These are phyloP conservation scores for Laspeyria flexula DNA, from an alignment of 2,888 invertebrate species.

Conservation along the genomic window DNA sequence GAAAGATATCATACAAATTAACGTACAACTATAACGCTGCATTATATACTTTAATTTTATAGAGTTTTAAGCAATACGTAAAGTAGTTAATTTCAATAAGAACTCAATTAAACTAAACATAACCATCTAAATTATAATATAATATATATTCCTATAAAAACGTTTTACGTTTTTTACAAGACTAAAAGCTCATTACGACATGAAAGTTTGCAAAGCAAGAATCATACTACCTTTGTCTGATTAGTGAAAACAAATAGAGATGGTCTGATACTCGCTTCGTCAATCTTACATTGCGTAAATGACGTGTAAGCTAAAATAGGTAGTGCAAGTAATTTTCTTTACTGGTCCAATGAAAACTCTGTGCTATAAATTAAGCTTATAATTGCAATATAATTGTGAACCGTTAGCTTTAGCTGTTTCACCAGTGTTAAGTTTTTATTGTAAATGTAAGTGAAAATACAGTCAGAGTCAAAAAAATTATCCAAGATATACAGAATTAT, in stretches of 20 bases:
- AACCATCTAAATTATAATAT: background rate
- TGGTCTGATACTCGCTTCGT: too few relatives aligned
- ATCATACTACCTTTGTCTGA: background rate
- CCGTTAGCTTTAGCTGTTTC: background rate
- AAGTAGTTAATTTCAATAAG: background rate
- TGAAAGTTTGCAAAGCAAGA: background rate
- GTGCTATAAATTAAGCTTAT: background rate
- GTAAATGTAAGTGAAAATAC: background rate
- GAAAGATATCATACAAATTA: background rate
- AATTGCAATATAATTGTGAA: background rate
- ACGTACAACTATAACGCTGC: conserved; percentile 12
- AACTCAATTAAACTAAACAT: background rate
- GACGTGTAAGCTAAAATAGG: background rate
- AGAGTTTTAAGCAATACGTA: background rate
- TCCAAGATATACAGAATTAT: too few relatives aligned
- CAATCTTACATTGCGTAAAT: background rate
- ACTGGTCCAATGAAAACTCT: background rate
- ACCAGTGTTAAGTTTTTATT: background rate
- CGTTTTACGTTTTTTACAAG: conserved; percentile 4
- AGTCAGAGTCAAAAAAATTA: too few relatives aligned
- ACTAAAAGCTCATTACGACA: background rate
- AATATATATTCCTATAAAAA: conserved; percentile 1
- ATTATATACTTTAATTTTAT: conserved; percentile 18
- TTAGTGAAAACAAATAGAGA: too few relatives aligned
- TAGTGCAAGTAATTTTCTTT: background rate